Evolutionary conservation across 2,113 vertebrate genomes (phyloP), one percentile per base, ranked within the genome.

Genomic region (Sinocyclocheilus anophthalmus): DNA sequence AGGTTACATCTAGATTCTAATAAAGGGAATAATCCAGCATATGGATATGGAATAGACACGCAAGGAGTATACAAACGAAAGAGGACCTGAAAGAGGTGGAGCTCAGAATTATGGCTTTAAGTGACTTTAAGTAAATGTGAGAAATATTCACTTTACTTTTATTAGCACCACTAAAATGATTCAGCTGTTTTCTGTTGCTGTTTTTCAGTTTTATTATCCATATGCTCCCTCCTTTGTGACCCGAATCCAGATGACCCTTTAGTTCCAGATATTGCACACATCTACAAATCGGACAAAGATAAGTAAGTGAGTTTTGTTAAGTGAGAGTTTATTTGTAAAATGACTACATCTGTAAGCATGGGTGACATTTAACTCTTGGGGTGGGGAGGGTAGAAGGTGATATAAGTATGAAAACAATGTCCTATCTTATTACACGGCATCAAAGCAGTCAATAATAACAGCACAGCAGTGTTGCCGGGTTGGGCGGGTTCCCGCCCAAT

Each of bases 171-270:
- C 22, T 76, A 26, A 63, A 80, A 42, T 22, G 0, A 13, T 16
- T 30, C 22, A 20, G 12, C 11, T 81, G 22, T 77, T 42, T 85
- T 2, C 0, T 85, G 12, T 81, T 85, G 91, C 89, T 88, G 76
- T 80, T 13, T 88, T 86, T 12, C 93, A 99, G 97, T 99, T 93
- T 95, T 99, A 91, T 94, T 99, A 91, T 98, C 97, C 94, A 98
- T 99, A 95, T 98, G 97, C 94, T 99, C 97, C 90, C 95, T 99
- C 94, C 96, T 99, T 88, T 99, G 97, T 91, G 97, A 99, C 90
- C 97, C 97, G 89, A 98, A 99, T 89, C 96, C 97, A 91, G 97
- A 99, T 88, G 97, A 99, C 91, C 97, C 98, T 4, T 94, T 99
- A 92, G 97, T 98, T 91, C 97, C 97, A 88, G 98, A 98, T 93